Base-by-base conservation (phyloP, 2,113 vertebrate genomes). In the Gambusia holbrooki region DNA sequence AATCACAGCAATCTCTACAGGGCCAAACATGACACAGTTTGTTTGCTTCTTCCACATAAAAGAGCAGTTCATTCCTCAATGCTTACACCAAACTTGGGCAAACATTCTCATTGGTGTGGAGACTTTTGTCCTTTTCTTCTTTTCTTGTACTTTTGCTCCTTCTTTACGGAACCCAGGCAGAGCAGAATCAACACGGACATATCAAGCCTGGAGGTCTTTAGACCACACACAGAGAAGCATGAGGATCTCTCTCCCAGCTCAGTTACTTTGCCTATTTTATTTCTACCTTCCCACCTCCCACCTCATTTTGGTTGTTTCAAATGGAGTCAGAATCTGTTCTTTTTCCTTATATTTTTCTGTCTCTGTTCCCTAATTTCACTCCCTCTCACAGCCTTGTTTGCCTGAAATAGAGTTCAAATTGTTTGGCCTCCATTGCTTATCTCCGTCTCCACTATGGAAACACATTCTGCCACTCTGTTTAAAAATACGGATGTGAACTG, bases 211-310 rank as follows among this genome's bases (percentile, higher is more conserved):
- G 93, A 93, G 93, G 94, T 94, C 92, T 85, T 83, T 62, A 78
- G 94, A 95, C 93, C 95, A 95, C 95, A 95, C 94, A 95, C 87
- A 80, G 85, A 88, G 93, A 69, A 76, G 79, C 69, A 66, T 71
- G 48, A 78, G 54, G 73, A 80, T 85, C 83, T 76, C 82, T 72
- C 82, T 74, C 80, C n/a, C 67, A 70, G 61, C 84, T 86, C 84
- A 85, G 51, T 80, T 69, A 73, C 80, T 84, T 77, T 84, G 80
- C 77, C 84, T 79, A 67, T 79, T 77, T 84, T 81, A 60, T 68
- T 63, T 51, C 14, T 45, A 80, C 51, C 60, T 28, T 30, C 66
- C 33, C 69, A 25, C 42, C 62, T 42, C 19, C 51, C 61, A 35
- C 74, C 69, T 76, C 22, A 14, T 69, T 68, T 64, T 37, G 58